Evolutionary conservation across 2,113 vertebrate species (phyloP).

Genomic region (Ceyx cyanopectus): DNA sequence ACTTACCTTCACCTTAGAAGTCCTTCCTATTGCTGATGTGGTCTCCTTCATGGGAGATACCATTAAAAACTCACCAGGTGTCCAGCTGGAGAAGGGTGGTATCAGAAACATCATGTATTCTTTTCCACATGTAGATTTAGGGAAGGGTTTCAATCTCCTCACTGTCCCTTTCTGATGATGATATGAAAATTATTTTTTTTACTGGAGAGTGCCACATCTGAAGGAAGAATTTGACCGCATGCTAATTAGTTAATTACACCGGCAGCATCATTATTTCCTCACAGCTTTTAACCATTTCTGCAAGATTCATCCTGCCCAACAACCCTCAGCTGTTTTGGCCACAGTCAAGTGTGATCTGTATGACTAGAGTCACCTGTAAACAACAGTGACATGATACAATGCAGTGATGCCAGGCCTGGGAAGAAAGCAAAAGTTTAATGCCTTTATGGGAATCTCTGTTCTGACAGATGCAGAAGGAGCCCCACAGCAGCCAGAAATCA

Average conservation of each 20-base stretch:
- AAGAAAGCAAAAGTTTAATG: not conserved
- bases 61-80: not conserved
- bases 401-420: not conserved
- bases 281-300: not conserved
- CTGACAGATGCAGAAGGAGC: not conserved
- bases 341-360: rapidly evolving
- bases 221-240: not conserved
- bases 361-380: not conserved
- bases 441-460: not conserved
- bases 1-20: not conserved
- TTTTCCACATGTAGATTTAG: not conserved
- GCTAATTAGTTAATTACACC: not conserved
- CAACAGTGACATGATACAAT: not conserved
- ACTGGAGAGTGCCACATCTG: not conserved
- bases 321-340: not conserved
- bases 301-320: not conserved
- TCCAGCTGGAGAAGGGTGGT: not conserved
- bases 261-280: not conserved
- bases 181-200: not conserved
- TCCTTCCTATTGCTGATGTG: not conserved
- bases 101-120: not conserved
- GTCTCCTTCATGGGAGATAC: not conserved
- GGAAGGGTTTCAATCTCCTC: not conserved
- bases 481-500: not conserved
- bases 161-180: not conserved